Base-by-base conservation (phyloP, 2,797 vertebrate species). In the Tapirus indicus region DNA sequence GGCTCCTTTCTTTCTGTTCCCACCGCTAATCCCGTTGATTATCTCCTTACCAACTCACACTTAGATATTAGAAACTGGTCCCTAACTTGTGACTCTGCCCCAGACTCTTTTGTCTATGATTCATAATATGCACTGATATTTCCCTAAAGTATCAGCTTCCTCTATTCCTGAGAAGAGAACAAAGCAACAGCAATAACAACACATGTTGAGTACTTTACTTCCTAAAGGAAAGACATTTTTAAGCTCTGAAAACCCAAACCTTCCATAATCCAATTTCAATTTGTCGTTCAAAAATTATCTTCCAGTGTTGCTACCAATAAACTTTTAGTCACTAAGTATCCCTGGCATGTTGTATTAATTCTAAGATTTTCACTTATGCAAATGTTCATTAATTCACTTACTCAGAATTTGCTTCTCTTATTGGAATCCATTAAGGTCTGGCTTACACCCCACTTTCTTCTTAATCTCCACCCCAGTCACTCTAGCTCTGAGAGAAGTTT, bases 201-300 rank as follows among this genome's bases (percentile, higher is more conserved):
- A 69, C 7, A 6, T 71, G 2, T 16, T 3, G 6, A 78, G 20
- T 9, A 72, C 7, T 83, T 27, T 56, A 77, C 21, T 90, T 83
- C 41, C 41, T 44, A 11, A 41, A 47, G 21, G 21, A n/a, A 6
- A 82, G 5, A 66, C 5, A 56, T 17, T 2, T 77, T 20, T 17
- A 77, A n/a, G 2, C 32, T 64, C 1, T 83, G 64, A 38, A 95
- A 85, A 66, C 5, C 1, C 38, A 62, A n/a, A 72, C 8, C 1
- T 52, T 69, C 3, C 0, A 11, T 3, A 27, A 13, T 29, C 25
- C 13, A 18, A 66, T 79, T 75, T 49, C 38, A 78, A 52, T 20
- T 54, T 78, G n/a, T 16, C 13, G 69, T 97, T 83, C n/a, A 66
- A 93, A 94, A 69, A 44, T 60, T 29, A 68, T 66, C 7, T 74